Conservation (phyloP, 2,888 invertebrate species). For the Polietes domitor region DNA sequence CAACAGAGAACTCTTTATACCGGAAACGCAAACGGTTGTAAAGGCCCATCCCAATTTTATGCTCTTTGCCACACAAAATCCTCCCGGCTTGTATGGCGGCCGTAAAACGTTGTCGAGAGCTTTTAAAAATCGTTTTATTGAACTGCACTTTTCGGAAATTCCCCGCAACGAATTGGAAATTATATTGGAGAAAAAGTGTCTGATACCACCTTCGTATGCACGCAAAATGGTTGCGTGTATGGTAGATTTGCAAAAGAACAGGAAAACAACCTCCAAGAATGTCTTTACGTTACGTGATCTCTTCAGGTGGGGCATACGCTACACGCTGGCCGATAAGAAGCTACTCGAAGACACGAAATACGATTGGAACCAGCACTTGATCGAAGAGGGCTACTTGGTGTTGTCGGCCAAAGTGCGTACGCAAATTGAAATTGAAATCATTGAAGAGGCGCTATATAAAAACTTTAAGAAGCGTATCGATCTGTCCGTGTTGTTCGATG, state of each 20-base stretch:
- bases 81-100: slow-evolving; percentile 97
- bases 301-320: slow-evolving; percentile 98
- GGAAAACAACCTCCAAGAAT: slow-evolving; percentile 92
- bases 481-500: slow-evolving; percentile 87
- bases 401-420: slow-evolving; percentile 95
- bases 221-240: slow-evolving; percentile 95
- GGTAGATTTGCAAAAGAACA: slow-evolving; percentile 91
- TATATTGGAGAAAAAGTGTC: slow-evolving; percentile 94
- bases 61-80: slow-evolving; percentile 99
- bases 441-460: slow-evolving; percentile 89
- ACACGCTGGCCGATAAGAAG: slow-evolving; percentile 86
- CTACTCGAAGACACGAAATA: slow-evolving; percentile 85
- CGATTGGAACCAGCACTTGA: slow-evolving; percentile 98
- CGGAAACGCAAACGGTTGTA: slow-evolving; percentile 96
- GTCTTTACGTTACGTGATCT: slow-evolving; percentile 97
- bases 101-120: slow-evolving; percentile 97
- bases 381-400: slow-evolving; percentile 97
- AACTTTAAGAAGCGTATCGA: slow-evolving; percentile 90
- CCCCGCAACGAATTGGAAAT: slow-evolving; percentile 92
- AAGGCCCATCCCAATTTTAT: slow-evolving; percentile 97
- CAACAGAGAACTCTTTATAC: slow-evolving; percentile 98
- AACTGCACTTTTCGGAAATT: slow-evolving; percentile 97
- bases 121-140: slow-evolving; percentile 98
- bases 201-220: slow-evolving; percentile 92
- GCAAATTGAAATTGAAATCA: slow-evolving; percentile 90